Base-by-base conservation (phyloP, 2,113 vertebrate species). In the Grallaria varia region DNA sequence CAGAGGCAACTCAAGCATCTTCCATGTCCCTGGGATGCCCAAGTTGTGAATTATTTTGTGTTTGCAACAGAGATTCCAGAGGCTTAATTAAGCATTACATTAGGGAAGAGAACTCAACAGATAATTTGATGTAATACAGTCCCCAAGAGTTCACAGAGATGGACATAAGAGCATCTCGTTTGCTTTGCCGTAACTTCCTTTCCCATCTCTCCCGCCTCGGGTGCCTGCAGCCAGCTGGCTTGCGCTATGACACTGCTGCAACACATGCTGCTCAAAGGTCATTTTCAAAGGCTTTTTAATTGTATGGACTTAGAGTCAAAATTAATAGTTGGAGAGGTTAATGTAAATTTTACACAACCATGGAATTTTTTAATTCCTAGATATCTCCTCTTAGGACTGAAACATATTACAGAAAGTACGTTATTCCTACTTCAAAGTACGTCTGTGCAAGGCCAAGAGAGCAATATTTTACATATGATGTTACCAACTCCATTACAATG, bases 171-270 rank as follows among this genome's bases (percentile, higher is more conserved):
- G 8, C 35, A 39, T 52, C n/a, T 45, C 45, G 23, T 27, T 69
- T 69, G 27, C 30, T 4, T 33, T 64, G 25, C 35, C 1, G 0
- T 37, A 40, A 18, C 7, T 24, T 68, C 25, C 23, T 77, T 9
- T 49, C 28, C 33, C 6, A 0, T 8, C 6, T 58, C 7, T 77
- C 49, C n/a, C 1, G 2, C 8, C 39, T 16, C 24, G 7, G 25
- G 9, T 64, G 76, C 42, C 37, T 27, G 49, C 35, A 55, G n/a
- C 42, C 52, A 44, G 40, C 33, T 56, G 60, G 33, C n/a, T 27
- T 66, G 30, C 73, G 23, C 58, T 39, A 12, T 5, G 39, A 28
- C 35, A 22, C 49, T 22, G 23, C 66, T 55, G 22, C 66, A 64
- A 5, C 21, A 44, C 9, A 0, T 30, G n/a, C 2, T 67, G 58